Evolutionary conservation across 2,888 invertebrate species (phyloP).

Genomic region (Dastarcus helophoroides): DNA sequence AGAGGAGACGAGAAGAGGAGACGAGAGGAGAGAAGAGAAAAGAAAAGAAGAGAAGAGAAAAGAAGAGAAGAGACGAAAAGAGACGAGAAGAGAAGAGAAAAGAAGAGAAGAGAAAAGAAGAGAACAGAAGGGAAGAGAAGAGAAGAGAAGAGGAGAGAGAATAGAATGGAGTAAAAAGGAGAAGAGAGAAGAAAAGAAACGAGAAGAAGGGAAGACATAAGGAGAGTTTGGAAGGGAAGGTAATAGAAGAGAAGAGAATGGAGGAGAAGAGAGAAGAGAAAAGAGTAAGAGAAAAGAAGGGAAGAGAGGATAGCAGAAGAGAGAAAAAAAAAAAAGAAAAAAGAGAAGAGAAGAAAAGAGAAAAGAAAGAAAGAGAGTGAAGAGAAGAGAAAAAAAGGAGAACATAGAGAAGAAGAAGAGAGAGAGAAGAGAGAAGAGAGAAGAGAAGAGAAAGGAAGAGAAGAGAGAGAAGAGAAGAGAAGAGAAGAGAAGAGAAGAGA

Average conservation of each 20-base stretch:
- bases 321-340: neutral
- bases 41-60: too few relatives aligned
- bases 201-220: constrained; percentile 1
- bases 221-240: neutral
- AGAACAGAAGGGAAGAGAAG: neutral
- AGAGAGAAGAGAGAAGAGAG: neutral
- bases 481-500: too few relatives aligned
- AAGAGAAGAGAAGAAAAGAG: neutral
- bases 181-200: too few relatives aligned
- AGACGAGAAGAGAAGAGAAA: constrained; percentile 15
- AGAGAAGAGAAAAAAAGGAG: too few relatives aligned
- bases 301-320: constrained; percentile 1
- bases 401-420: too few relatives aligned
- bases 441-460: neutral
- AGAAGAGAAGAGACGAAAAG: too few relatives aligned
- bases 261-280: constrained; percentile 1
- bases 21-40: too few relatives aligned
- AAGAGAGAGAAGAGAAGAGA: too few relatives aligned
- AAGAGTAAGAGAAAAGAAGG: neutral
- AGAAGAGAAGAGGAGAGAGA: constrained; percentile 1
- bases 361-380: too few relatives aligned
- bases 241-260: too few relatives aligned
- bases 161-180: neutral
- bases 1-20: too few relatives aligned
- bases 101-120: constrained; percentile 6